Base-by-base conservation (phyloP, 2,113 vertebrate species). In the Riparia riparia region DNA sequence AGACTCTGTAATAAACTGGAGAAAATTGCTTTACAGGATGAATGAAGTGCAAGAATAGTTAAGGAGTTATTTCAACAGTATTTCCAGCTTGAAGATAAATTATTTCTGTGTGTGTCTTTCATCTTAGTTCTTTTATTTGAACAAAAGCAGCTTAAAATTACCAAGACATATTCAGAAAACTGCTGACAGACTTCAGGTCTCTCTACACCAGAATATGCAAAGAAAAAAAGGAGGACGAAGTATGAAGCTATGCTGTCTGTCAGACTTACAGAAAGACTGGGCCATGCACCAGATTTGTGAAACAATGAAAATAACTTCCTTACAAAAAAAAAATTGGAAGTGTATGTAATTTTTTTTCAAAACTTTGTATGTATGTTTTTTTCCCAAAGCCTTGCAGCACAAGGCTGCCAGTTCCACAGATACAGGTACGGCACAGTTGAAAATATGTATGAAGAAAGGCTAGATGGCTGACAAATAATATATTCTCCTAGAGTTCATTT, bases 141-240 rank as follows among this genome's bases (percentile, higher is more conserved):
- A 90, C 39, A 84, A 92, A 93, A 86, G 63, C 39, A 86, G 71
- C 39, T 91, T 94, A 93, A 80, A 94, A 85, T 85, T 84, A 68
- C 73, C 6, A 12, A 66, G 82, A 54, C 51, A 17, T 50, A 53
- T 60, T 61, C 63, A 80, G 90, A 63, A 90, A 93, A 78, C 73
- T 88, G 47, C 82, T 88, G 82, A 53, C 76, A 86, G 58, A 71
- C 47, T 70, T 92, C 51, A 71, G 51, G 37, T 66, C 64, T 90
- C 1, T 4, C 32, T 58, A 25, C 25, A 64, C 17, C 0, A 17
- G 53, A 81, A 81, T 66, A 51, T 54, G 31, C 31, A 53, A 71
- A 60, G n/a, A 20, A 80, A 69, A 68, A 82, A 66, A 68, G 25
- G 60, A 71, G 26, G 34, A 28, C 32, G 32, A 94, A 68, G 21